These are phyloP conservation scores for Gibbula magus DNA, from an alignment of 2,888 invertebrate species.

Conservation along the genomic window DNA sequence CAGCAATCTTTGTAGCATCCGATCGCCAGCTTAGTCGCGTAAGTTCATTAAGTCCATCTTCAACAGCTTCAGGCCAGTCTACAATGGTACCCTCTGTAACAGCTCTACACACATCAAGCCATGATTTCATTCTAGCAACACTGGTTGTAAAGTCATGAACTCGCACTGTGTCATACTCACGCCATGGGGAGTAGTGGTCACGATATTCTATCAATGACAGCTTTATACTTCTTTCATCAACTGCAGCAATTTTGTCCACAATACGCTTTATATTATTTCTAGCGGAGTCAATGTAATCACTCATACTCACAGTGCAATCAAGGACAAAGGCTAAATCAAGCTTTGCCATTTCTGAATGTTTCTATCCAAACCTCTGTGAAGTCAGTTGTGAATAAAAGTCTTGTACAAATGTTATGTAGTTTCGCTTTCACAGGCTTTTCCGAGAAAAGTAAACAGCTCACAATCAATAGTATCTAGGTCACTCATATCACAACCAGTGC, in stretches of 20 bases:
- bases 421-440: too few relatives aligned
- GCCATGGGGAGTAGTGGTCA: conserved; percentile 68
- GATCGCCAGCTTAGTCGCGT: conserved; percentile 66
- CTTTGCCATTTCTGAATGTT: neutral
- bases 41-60: conserved; percentile 66
- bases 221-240: conserved; percentile 60
- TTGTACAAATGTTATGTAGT: too few relatives aligned
- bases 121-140: conserved; percentile 61
- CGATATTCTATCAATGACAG: conserved; percentile 69
- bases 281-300: conserved; percentile 65
- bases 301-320: conserved; percentile 57
- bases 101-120: conserved; percentile 61
- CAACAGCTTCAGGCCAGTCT: conserved; percentile 69
- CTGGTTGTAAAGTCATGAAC: conserved; percentile 67
- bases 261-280: conserved; percentile 65
- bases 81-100: conserved; percentile 57
- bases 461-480: too few relatives aligned
- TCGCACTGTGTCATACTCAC: conserved; percentile 60
- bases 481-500: too few relatives aligned
- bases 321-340: neutral
- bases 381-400: too few relatives aligned
- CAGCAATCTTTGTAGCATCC: conserved; percentile 68
- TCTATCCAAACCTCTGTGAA: too few relatives aligned
- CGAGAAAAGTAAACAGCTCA: too few relatives aligned
- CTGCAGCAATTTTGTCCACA: conserved; percentile 66